Base-by-base conservation (phyloP, 2,888 invertebrate genomes). In the Coenonympha arcania region DNA sequence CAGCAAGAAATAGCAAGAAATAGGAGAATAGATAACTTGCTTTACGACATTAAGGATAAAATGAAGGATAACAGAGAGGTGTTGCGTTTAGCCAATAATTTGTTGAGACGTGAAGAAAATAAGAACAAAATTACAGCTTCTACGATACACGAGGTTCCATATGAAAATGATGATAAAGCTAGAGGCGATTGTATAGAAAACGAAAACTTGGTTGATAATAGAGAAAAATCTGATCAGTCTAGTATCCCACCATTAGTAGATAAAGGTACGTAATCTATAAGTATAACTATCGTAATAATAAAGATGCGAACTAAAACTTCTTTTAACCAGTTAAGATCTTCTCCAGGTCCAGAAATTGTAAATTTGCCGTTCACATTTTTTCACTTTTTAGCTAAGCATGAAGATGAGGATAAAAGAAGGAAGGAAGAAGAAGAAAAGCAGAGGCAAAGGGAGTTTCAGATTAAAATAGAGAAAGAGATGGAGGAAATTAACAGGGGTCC, bases 51-150 rank as follows among this genome's bases (percentile, higher is more conserved):
- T 24, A 82, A 85, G 63, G 79, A 76, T 46, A 82, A 79, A 54
- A 83, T 84, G 83, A 84, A 79, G 50, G 81, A 80, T 56, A 86
- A 84, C 53, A 72, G 79, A 59, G 84, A 85, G 46, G 83, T 86
- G 3, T 59, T 80, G 28, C 65, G 71, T 48, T 57, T 83, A 4
- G 83, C 85, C 5, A 76, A 86, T 59, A 84, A 69, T 57, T 63
- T 86, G 50, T 56, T 86, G 5, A 67, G 69, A 53, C 69, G 78
- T 54, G 79, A 79, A 56, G 80, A 79, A 18, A 59, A 46, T 31
- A 73, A 62, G 31, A 73, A 67, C 30, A 77, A 69, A 26, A 41
- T 64, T 19, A 30, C 58, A 42, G 59, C 61, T 6, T 63, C 50
- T 20, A 69, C 66, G 44, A 59, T 66, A 24, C 39, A 48, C 3